Evolutionary conservation across 2,888 invertebrate species (phyloP).

Genomic region (Eupithecia exiguata): DNA sequence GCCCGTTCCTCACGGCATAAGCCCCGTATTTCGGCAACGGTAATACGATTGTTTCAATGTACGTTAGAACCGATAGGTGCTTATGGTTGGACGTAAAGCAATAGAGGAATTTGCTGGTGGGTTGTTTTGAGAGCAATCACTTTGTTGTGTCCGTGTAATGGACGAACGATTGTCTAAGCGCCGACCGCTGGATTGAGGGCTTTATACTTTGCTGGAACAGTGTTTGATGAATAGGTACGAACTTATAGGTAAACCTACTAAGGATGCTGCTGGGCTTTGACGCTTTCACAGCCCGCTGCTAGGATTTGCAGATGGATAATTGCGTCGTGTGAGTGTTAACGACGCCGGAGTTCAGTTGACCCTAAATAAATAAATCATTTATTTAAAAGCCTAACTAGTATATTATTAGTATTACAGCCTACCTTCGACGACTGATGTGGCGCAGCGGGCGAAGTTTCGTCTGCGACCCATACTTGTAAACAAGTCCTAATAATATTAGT

Average conservation of each 20-base stretch:
- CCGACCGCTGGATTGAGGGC: slow-evolving; percentile 17
- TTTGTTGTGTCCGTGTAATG: slow-evolving; percentile 40
- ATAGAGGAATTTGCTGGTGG: slow-evolving; percentile 41
- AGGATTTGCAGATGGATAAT: not conserved
- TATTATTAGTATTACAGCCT: too few relatives aligned
- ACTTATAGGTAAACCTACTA: not conserved
- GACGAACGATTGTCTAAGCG: slow-evolving; percentile 28
- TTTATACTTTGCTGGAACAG: slow-evolving; percentile 22
- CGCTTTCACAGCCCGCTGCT: not conserved
- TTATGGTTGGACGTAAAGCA: slow-evolving; percentile 43
- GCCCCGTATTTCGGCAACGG: slow-evolving; percentile 57
- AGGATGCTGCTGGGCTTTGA: not conserved
- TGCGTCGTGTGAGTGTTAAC: too few relatives aligned
- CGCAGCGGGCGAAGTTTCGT: too few relatives aligned
- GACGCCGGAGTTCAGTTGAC: too few relatives aligned
- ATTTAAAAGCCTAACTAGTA: too few relatives aligned
- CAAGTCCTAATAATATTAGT: not conserved
- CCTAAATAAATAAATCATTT: too few relatives aligned
- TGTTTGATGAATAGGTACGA: slow-evolving; percentile 13
- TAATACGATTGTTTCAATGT: slow-evolving; percentile 58
- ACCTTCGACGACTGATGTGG: too few relatives aligned
- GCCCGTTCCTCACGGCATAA: slow-evolving; percentile 53
- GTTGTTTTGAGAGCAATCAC: slow-evolving; percentile 38
- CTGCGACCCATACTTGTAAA: not conserved
- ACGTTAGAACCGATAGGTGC: slow-evolving; percentile 46